Base-by-base conservation (phyloP, 2,888 invertebrate species). In the Iphiclides podalirius region DNA sequence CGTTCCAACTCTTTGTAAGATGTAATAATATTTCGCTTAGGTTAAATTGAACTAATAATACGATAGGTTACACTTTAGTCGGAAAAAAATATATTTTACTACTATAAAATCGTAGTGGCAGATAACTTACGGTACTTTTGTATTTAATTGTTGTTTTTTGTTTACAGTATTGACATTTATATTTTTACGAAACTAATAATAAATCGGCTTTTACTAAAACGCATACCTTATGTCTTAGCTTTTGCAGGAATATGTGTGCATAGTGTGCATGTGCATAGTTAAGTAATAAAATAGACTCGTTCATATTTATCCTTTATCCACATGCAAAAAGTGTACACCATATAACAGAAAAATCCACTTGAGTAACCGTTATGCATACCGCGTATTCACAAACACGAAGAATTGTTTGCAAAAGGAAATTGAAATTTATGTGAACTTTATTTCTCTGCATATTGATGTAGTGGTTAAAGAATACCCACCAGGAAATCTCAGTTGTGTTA, bases 341-440 rank as follows among this genome's bases (percentile, higher is more conserved):
- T n/a, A 31, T 31, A 31, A 31, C 11, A 31, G 31, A 31, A n/a
- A 12, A 36, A 35, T 16, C 36, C 17, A 36, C 16, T 16, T 36
- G 36, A 16, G 36, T n/a, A 11, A 4, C 6, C 17, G 16, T 36
- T n/a, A 36, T 36, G 36, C 36, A 41, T 3, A 1, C n/a, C 28
- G 12, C 11, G 38, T 54, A 54, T 55, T 52, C 54, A 48, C 47
- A 34, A 42, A 45, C 51, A 53, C 53, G 58, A 46, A 44, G 52
- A 58, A 54, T 39, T 54, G 54, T 59, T 58, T 55, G 53, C 46
- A 14, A 41, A 55, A 46, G 50, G 50, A 63, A 66, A 66, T 64
- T 66, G 60, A 52, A 58, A 61, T 61, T 61, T 45, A 47, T 4
- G 23, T 34, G 46, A 33, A 39, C 12, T 6, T 41, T 8, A 50